A percentile compares a stretch with the other conserved stretches of the same genome.
These are phyloP conservation scores for Actenoides lindsayi DNA, from an alignment of 2,113 vertebrate species.

Conservation along the genomic window DNA sequence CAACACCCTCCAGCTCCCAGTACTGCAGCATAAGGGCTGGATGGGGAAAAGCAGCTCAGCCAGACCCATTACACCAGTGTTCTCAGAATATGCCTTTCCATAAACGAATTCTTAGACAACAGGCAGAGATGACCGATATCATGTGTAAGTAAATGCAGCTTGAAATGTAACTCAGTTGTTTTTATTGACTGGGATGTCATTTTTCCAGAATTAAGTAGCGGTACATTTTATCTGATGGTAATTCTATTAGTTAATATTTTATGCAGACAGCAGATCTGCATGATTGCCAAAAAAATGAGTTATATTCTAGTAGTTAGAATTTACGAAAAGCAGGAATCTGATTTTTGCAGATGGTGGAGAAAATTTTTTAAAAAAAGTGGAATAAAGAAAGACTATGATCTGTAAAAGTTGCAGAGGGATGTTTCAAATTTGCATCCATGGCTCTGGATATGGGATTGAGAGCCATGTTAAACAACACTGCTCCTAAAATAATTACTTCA, in stretches of 20 bases:
- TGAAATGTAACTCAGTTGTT: slow-evolving; percentile 2
- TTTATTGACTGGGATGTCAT: slow-evolving; percentile 47
- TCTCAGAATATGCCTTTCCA: not conserved
- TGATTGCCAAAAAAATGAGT: slow-evolving; percentile 64
- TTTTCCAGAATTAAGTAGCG: slow-evolving; percentile 64
- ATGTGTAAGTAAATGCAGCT: not conserved
- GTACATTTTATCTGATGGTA: slow-evolving; percentile 54
- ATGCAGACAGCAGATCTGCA: slow-evolving; percentile 58
- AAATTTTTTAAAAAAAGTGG: not conserved
- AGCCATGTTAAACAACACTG: not conserved
- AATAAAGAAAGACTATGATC: slow-evolving; percentile 14
- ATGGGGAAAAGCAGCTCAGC: too few relatives aligned
- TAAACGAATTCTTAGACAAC: not conserved
- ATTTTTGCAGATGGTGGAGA: slow-evolving; percentile 10
- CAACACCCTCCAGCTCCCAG: too few relatives aligned
- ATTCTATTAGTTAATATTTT: slow-evolving; percentile 62
- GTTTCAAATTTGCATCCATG: slow-evolving; percentile 51
- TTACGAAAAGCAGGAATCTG: slow-evolving; percentile 30
- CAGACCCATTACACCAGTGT: too few relatives aligned
- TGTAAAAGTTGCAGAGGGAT: slow-evolving; percentile 2
- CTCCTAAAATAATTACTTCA: slow-evolving; percentile 17
- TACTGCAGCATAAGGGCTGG: too few relatives aligned
- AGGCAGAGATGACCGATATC: not conserved
- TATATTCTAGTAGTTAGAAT: slow-evolving; percentile 69
- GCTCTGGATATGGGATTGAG: not conserved